These are phyloP conservation scores for Diplosoma virens DNA, from an alignment of 23 tunicate genomes.

Conservation along the genomic window DNA sequence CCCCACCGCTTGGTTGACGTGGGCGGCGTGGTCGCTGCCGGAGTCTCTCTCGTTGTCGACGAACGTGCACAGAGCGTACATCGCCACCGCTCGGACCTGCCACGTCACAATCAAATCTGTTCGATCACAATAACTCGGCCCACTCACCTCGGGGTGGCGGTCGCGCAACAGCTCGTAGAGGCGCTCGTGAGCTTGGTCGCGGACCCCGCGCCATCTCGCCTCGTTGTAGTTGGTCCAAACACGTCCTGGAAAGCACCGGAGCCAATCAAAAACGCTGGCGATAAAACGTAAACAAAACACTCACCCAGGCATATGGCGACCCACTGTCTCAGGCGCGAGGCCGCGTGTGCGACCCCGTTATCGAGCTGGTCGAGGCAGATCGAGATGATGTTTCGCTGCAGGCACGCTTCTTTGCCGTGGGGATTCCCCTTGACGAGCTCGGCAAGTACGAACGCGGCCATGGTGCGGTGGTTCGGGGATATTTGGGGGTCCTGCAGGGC, in stretches of 20 bases:
- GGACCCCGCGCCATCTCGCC: conserved; percentile 82
- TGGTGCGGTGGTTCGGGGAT: conserved; percentile 60
- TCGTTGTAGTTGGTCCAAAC: conserved; percentile 91
- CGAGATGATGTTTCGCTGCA: conserved; percentile 75
- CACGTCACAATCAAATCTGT: too few species aligned
- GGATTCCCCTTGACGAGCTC: conserved; percentile 61
- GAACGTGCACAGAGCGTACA: conserved; percentile 89
- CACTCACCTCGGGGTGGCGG: conserved; percentile 86
- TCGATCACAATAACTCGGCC: too few species aligned
- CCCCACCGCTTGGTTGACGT: conserved; percentile 81
- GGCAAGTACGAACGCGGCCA: conserved; percentile 90
- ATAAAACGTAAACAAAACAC: too few species aligned
- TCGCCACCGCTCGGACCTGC: conserved; percentile 96
- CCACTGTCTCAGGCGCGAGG: conserved; percentile 74
- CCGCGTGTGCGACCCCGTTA: conserved; percentile 37
- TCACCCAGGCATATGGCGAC: conserved; percentile 88
- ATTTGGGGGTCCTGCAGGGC: conserved; percentile 86
- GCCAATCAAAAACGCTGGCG: not conserved
- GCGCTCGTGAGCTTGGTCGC: conserved; percentile 79
- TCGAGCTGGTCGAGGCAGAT: conserved; percentile 84
- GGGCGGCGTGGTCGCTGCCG: conserved; percentile 89
- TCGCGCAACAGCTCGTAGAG: conserved; percentile 76
- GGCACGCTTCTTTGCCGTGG: conserved; percentile 70
- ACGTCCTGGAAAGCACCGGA: conserved; percentile 43
- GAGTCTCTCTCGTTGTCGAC: conserved; percentile 80